Evolutionary conservation across 2,797 vertebrate species (phyloP).

Genomic region (Microhierax caerulescens): DNA sequence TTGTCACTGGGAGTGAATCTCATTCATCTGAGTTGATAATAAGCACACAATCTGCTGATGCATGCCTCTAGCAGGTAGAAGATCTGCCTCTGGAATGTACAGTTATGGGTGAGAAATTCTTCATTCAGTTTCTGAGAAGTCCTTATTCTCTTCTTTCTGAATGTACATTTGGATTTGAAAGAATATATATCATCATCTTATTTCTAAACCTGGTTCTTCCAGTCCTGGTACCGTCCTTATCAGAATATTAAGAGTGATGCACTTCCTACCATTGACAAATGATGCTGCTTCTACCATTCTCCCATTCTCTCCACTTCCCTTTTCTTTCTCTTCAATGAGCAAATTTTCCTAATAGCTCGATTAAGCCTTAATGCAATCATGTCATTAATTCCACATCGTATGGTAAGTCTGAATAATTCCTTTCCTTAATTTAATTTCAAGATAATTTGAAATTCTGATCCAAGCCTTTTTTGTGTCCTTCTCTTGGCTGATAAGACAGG

Average conservation of each 20-base stretch:
- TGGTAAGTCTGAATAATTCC: neutral
- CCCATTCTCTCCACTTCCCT: neutral
- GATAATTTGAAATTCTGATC: neutral
- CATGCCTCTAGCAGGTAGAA: neutral
- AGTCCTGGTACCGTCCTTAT: neutral
- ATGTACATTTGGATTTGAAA: neutral
- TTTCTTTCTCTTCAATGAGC: neutral
- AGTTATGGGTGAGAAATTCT: neutral
- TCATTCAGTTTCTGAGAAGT: neutral
- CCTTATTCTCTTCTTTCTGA: neutral
- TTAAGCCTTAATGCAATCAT: neutral
- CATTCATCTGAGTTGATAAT: fast-evolving
- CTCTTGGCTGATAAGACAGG: neutral
- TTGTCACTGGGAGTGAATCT: neutral
- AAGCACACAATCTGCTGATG: neutral
- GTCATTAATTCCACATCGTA: neutral
- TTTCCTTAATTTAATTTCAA: neutral
- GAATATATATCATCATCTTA: neutral
- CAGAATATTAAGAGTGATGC: too few relatives aligned
- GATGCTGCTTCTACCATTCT: neutral
- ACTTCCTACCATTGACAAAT: neutral
- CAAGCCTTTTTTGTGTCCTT: neutral
- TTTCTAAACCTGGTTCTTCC: neutral
- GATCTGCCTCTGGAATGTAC: neutral
- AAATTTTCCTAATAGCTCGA: neutral